Evolutionary conservation across 2,113 vertebrate genomes (phyloP), one percentile per base, ranked within the genome.

Genomic region (Rhabdomys dilectus): DNA sequence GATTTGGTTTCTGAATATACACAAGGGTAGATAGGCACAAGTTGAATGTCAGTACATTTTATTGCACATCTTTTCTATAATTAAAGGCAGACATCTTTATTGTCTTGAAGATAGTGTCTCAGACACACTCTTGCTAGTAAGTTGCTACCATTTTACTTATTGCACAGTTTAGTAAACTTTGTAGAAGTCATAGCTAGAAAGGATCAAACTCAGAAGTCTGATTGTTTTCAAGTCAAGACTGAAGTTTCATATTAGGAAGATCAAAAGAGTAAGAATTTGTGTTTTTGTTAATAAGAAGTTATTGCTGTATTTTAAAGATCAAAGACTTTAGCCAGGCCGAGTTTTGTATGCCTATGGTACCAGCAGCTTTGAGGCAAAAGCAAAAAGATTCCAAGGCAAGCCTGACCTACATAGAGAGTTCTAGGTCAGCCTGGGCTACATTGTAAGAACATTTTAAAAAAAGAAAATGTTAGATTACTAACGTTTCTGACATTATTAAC

Each of bases 191-290:
- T 75, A 84, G 76, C 39, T 90, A 15, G 90, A 94, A 96, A 42
- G n/a, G 56, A 26, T n/a, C 24, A n/a, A n/a, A 85, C 24, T 84
- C 66, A 85, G 73, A 96, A 94, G 84, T 34, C 73, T 87, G 51
- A 5, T 60, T 95, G 29, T 91, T 53, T 96, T 93, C 34, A 89
- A 48, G 17, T 45, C 53, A 93, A n/a, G 75, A 66, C 0, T 39
- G 56, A 91, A 39, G 29, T 88, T 95, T 97, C 29, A 92, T 70
- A 77, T 58, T 93, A 94, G 84, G 45, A 96, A 73, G 31, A 95
- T 92, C 53, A 88, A 92, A 91, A 21, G 21, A 85, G 2, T 72
- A 58, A 90, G 60, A 75, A 64, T 91, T 89, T 1, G 56, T 91
- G 58, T 77, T 93, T 92, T 2, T 91, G 56, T 88, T 94, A 91